Percentiles rank a stretch among this genome's conserved stretches.
Conservation (phyloP, 2,113 vertebrate species). For the Mola mola region DNA sequence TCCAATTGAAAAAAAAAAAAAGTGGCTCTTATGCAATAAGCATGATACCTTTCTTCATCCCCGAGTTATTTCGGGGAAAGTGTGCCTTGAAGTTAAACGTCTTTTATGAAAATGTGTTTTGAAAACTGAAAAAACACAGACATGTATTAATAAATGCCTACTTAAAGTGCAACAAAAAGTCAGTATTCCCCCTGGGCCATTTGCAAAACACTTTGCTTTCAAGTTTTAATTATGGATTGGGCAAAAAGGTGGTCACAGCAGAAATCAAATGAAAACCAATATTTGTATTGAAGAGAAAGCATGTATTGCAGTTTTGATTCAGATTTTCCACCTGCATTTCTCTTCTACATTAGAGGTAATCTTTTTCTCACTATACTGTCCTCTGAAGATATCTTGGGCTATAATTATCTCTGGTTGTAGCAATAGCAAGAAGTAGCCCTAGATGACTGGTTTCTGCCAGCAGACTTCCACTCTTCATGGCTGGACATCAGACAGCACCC, state of each 20-base stretch:
- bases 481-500: too few species aligned
- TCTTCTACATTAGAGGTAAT: too few species aligned
- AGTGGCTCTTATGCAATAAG: slow-evolving; percentile 47
- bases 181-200: slow-evolving; percentile 60
- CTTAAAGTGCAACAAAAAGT: slow-evolving; percentile 68
- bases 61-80: slow-evolving; percentile 45
- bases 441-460: too few species aligned
- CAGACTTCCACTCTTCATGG: too few species aligned
- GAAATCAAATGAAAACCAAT: slow-evolving; percentile 17
- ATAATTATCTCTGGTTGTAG: too few species aligned
- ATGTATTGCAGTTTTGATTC: too few species aligned
- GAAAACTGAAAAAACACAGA: slow-evolving; percentile 58
- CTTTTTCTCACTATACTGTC: too few species aligned
- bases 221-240: slow-evolving; percentile 74
- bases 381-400: too few species aligned
- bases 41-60: slow-evolving; percentile 55
- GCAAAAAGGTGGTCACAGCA: slow-evolving; percentile 44
- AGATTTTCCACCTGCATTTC: too few species aligned
- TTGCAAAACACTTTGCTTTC: slow-evolving; percentile 62
- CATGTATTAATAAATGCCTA: slow-evolving; percentile 67
- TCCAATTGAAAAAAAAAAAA: slow-evolving; percentile 62
- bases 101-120: slow-evolving; percentile 60
- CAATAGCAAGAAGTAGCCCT: too few species aligned
- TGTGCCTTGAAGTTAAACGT: slow-evolving; percentile 54
- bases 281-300: slow-evolving; percentile 6